phyloP scores from a whole-genome alignment of 1,140 invertebrate genomes.

The Fopius arisanus region DNA sequence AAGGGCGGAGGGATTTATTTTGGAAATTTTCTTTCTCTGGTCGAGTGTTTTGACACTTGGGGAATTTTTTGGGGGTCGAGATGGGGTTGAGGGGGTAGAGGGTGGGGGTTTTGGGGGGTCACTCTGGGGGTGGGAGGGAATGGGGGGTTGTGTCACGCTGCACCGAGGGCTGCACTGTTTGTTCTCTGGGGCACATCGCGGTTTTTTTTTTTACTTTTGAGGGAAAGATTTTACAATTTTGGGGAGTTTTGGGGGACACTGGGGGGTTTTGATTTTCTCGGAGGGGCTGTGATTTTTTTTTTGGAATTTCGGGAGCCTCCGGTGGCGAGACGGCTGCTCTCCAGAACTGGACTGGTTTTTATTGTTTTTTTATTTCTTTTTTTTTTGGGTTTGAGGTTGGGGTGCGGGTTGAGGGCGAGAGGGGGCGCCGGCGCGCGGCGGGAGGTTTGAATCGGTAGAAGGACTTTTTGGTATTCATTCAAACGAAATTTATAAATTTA shows the following conservation, averaged over 20 bases:
- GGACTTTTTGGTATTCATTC: no score
- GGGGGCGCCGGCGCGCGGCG: conserved; percentile 1
- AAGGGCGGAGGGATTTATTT: no score
- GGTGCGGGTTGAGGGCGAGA: neutral
- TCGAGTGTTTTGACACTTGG: neutral
- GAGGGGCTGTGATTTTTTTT: neutral
- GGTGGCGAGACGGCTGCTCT: neutral
- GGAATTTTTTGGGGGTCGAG: neutral
- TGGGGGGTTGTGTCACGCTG: no score
- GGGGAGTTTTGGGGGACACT: no score
- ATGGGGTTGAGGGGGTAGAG: neutral
- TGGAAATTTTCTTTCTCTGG: neutral
- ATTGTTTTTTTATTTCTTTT: conserved; percentile 12
- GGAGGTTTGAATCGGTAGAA: neutral
- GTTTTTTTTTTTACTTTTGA: no score
- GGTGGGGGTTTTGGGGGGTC: no score
- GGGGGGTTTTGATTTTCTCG: neutral
- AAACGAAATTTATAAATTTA: no score
- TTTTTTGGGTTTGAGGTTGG: conserved; percentile 2
- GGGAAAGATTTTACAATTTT: no score
- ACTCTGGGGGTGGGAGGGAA: neutral
- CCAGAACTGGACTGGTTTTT: conserved; percentile 8
- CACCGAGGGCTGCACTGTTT: no score
- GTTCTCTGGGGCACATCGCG: no score
- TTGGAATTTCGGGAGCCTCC: neutral